A percentile compares a stretch with the other conserved stretches of the same genome.
Conservation (phyloP, 2,113 vertebrate species). For the Oplegnathus fasciatus region DNA sequence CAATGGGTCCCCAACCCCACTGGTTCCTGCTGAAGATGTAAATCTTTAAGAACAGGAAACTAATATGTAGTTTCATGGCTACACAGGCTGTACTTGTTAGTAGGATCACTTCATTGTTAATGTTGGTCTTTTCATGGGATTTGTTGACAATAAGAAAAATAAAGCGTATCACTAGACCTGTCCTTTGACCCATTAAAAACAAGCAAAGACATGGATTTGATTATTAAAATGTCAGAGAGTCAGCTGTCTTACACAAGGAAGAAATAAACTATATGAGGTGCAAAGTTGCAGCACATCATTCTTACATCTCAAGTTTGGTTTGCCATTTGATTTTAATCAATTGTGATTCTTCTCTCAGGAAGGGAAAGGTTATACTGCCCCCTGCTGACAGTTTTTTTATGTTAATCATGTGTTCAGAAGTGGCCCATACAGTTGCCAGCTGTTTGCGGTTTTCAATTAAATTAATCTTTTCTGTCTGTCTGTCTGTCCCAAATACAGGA, state of each 20-base stretch:
- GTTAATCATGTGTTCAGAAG: neutral
- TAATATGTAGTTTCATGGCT: neutral
- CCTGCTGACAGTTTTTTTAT: constrained; percentile 31
- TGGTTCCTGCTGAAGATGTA: neutral
- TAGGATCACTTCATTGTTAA: neutral
- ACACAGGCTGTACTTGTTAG: neutral
- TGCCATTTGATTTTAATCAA: neutral
- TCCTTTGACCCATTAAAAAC: neutral
- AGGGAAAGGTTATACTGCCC: constrained; percentile 14
- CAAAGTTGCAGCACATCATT: neutral
- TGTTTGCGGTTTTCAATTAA: neutral
- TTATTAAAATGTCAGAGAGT: neutral
- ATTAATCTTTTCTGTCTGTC: neutral
- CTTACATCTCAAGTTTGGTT: neutral
- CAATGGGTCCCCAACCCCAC: neutral
- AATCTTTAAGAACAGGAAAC: neutral
- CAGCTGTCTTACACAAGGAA: neutral
- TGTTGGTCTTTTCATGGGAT: neutral
- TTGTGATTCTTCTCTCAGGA: neutral
- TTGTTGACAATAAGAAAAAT: neutral
- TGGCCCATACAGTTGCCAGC: neutral
- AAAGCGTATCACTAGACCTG: neutral
- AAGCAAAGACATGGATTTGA: neutral
- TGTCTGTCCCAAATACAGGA: constrained; percentile 83
- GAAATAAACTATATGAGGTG: neutral